These are phyloP conservation scores for Aleiodes leptofemur DNA, from an alignment of 2,888 invertebrate species.

Conservation along the genomic window DNA sequence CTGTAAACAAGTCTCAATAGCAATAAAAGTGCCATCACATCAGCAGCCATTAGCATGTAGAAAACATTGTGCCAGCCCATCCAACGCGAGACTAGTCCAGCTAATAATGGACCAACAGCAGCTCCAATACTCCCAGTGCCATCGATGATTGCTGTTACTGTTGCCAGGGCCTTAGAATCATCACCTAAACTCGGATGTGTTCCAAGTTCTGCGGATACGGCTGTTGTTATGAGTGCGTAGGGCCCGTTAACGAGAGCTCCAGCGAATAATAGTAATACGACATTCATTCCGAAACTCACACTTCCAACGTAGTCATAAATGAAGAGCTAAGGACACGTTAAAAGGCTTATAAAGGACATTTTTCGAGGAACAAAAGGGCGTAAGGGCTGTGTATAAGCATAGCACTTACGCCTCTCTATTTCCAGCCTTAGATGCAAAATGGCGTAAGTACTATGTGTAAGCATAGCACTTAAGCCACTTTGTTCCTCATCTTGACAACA, in stretches of 20 bases:
- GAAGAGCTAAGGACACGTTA: conserved; percentile 80
- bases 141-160: conserved; percentile 98
- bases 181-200: conserved; percentile 90
- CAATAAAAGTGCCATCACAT: conserved; percentile 84
- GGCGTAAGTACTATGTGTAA: too few species aligned
- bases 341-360: neutral
- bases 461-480: too few species aligned
- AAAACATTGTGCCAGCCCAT: conserved; percentile 91
- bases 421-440: too few species aligned
- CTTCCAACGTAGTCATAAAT: conserved; percentile 86
- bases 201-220: conserved; percentile 95
- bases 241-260: conserved; percentile 96
- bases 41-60: conserved; percentile 91
- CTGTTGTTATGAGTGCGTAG: conserved; percentile 96
- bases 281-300: conserved; percentile 79
- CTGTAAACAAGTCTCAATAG: conserved; percentile 74
- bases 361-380: too few species aligned
- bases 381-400: too few species aligned
- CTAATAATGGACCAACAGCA: conserved; percentile 93
- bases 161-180: conserved; percentile 92
- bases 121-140: conserved; percentile 97
- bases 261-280: conserved; percentile 82
- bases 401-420: too few species aligned
- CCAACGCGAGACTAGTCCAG: conserved; percentile 84
- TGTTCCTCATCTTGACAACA: too few species aligned